Evolutionary conservation across 2,113 vertebrate species (phyloP).

Genomic region (Brachyhypopomus gauderio): DNA sequence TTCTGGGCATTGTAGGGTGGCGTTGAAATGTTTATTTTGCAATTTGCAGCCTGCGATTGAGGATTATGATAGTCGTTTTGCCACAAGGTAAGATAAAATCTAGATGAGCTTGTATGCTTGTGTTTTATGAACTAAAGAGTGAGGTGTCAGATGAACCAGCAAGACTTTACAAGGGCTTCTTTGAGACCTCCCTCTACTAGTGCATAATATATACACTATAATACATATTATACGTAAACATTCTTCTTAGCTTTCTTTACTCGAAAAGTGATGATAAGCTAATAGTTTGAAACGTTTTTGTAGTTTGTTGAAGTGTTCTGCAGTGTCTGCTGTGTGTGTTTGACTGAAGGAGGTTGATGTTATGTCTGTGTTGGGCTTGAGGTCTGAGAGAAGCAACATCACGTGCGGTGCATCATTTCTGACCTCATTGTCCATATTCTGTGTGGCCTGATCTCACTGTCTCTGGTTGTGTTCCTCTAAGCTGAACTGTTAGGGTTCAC

Average conservation of each 20-base stretch:
- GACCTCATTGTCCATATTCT: conserved; percentile 41
- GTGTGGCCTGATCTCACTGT: conserved; percentile 38
- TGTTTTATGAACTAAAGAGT: conserved; percentile 29
- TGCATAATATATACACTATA: conserved; percentile 21
- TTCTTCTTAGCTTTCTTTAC: conserved; percentile 52
- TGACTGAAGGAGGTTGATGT: conserved; percentile 36
- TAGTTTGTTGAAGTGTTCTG: conserved; percentile 12
- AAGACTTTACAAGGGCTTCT: neutral
- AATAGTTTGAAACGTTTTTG: neutral
- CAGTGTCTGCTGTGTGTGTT: conserved; percentile 12
- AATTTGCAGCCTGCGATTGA: conserved; percentile 82
- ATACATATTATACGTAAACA: neutral
- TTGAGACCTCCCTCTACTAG: conserved; percentile 41
- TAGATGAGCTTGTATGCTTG: conserved; percentile 26
- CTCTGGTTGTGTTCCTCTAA: conserved; percentile 23
- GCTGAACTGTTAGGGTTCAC: conserved; percentile 18
- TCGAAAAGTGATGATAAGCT: conserved; percentile 39
- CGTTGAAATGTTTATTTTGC: conserved; percentile 48
- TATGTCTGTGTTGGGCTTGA: conserved; percentile 41
- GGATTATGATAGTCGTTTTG: conserved; percentile 88
- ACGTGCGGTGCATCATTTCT: conserved; percentile 60
- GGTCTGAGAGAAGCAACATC: conserved; percentile 39
- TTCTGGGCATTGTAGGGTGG: conserved; percentile 17
- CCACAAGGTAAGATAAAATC: conserved; percentile 88
- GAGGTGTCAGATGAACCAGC: conserved; percentile 2